phyloP scores from a whole-genome alignment of 2,113 vertebrate species.

The Neogobius melanostomus region DNA sequence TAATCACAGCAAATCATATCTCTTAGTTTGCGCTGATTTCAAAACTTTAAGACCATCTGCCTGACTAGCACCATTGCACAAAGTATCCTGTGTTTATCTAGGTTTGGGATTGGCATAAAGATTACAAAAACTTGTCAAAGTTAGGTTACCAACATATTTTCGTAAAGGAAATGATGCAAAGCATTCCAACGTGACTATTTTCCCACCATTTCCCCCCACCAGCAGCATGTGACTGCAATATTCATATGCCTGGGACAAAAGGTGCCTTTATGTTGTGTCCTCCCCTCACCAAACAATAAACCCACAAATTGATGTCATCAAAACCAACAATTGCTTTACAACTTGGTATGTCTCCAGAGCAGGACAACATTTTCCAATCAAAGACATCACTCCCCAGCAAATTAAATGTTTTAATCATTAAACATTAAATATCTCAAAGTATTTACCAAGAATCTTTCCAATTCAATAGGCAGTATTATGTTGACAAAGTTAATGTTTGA shows the following conservation, averaged over 20 bases:
- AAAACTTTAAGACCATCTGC: too few relatives aligned
- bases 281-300: slow-evolving; percentile 58
- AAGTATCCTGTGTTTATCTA: background rate
- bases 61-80: too few relatives aligned
- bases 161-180: background rate
- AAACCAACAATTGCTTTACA: slow-evolving; percentile 54
- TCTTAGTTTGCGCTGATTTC: too few relatives aligned
- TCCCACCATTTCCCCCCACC: slow-evolving; percentile 12
- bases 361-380: background rate
- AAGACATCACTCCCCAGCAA: background rate
- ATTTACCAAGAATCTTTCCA: background rate
- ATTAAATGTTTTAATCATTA: background rate
- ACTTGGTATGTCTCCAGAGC: slow-evolving; percentile 19
- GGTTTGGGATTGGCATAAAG: background rate
- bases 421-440: too few relatives aligned
- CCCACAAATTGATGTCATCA: slow-evolving; percentile 79
- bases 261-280: slow-evolving; percentile 64
- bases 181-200: slow-evolving; percentile 5
- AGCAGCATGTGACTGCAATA: slow-evolving; percentile 54
- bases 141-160: background rate
- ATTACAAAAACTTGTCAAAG: background rate
- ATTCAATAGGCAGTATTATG: background rate
- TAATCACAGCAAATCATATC: too few relatives aligned
- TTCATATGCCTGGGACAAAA: slow-evolving; percentile 67
- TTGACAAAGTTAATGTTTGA: slow-evolving; percentile 4